Percentiles rank a stretch among this genome's conserved stretches.
Conservation (phyloP, 2,797 vertebrate genomes). For the Cynopterus sphinx region DNA sequence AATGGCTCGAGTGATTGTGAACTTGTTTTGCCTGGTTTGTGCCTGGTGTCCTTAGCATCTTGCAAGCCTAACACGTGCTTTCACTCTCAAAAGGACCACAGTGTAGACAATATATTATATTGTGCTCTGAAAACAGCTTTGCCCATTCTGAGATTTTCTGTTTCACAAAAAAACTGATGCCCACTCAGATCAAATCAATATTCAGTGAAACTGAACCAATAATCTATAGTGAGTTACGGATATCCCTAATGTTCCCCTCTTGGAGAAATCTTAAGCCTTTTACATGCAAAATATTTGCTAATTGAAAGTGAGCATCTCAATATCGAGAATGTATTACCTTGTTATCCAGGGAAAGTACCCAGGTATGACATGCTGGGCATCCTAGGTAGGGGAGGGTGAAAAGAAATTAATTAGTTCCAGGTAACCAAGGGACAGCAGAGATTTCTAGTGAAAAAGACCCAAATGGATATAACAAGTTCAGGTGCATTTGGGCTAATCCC, state of each 20-base stretch:
- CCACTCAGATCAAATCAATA: background rate
- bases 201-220: background rate
- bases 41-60: background rate
- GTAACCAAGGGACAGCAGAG: background rate
- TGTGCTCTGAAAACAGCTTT: background rate
- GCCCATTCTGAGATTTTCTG: background rate
- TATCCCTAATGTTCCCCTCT: background rate
- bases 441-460: background rate
- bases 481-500: background rate
- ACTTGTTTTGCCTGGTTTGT: background rate
- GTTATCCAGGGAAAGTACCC: background rate
- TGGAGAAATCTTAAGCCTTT: background rate
- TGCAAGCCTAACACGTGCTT: background rate
- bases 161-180: background rate
- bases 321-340: background rate
- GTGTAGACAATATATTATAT: background rate
- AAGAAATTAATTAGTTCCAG: background rate
- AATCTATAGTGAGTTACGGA: background rate
- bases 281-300: background rate
- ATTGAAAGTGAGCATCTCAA: background rate
- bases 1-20: background rate
- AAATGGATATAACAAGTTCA: background rate
- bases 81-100: background rate
- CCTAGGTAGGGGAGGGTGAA: background rate
- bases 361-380: background rate